Evolutionary conservation across 2,888 invertebrate species (phyloP), one percentile per base, ranked within the genome.

Genomic region (Cetonia aurata): DNA sequence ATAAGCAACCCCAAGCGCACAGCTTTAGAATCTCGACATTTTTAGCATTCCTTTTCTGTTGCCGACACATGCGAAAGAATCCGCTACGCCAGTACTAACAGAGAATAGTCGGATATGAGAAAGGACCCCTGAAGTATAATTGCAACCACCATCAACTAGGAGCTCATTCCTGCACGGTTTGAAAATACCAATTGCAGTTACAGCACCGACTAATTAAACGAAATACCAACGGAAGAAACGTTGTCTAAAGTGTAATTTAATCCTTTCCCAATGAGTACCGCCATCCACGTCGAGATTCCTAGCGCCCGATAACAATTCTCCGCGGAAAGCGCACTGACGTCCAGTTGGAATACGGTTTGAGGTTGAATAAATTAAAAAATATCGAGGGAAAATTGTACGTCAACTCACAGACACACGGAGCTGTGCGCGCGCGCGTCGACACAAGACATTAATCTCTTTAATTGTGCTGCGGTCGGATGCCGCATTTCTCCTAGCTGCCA

Each of bases 361-460:
- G 42, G 42, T 19, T 6, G 57, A 42, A 6, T 42, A 57, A 57
- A 57, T 42, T 44, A 42, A 42, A 57, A 57, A 57, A 57, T 57
- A 17, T 57, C 19, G 42, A 42, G 0, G 57, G 57, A 57, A 57
- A 57, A 57, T 57, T 42, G 57, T 42, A 19, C 57, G 42, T 37
- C 37, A 37, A 9, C 37, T 6, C 8, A 37, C 37, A 37, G 1
- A 37, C 37, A 25, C 25, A 25, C 25, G 25, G 25, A 4, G 25
- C 13, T 17, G 13, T 8, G 15, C 56, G 57, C 6, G 12, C 57
- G 19, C 42, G 42, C 42, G 17, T 42, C 19, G 17, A 57, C 42
- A 42, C 57, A 57, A 57, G 17, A n/a, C 62, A 65, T 65, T 65
- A 65, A 65, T 65, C 62, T 65, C 41, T 50, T 65, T 65, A 50